Percentiles rank a stretch among this genome's conserved stretches.
These are phyloP conservation scores for Ammodramus savannarum DNA, from an alignment of 2,113 vertebrate species.

Conservation along the genomic window DNA sequence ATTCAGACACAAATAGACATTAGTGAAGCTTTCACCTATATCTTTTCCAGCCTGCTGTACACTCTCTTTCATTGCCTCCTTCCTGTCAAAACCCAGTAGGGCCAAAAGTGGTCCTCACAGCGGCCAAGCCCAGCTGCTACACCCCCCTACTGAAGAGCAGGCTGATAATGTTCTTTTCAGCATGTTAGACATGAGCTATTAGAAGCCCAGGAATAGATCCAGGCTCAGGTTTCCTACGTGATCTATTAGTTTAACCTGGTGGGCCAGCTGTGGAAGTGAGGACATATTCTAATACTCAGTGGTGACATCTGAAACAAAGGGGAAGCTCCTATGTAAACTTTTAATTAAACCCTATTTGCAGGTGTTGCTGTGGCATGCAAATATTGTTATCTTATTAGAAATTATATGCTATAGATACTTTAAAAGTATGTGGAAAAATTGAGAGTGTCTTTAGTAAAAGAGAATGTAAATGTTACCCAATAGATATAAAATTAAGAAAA, in stretches of 20 bases:
- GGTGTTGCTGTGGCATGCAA: neutral
- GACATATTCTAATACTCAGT: neutral
- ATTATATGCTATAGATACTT: neutral
- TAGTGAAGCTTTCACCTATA: constrained; percentile 16
- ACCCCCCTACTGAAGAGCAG: neutral
- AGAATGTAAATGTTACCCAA: neutral
- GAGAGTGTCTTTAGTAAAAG: neutral
- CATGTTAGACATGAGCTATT: neutral
- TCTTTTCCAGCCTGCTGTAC: neutral
- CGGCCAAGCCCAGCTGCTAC: constrained; percentile 41
- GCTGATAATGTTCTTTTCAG: constrained; percentile 5
- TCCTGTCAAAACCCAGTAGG: constrained; percentile 46
- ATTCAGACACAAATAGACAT: neutral
- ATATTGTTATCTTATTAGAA: neutral
- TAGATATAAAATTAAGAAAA: neutral
- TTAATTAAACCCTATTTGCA: neutral
- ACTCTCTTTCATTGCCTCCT: constrained; percentile 36
- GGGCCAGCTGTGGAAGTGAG: constrained; percentile 7
- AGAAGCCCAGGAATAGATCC: constrained; percentile 2
- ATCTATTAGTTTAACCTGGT: constrained; percentile 40
- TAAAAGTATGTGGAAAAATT: neutral
- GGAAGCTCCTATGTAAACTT: neutral
- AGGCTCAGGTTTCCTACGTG: neutral
- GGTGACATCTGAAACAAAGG: constrained; percentile 11
- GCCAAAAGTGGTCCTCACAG: constrained; percentile 5